Evolutionary conservation across 2,888 invertebrate species (phyloP), one percentile per base, ranked within the genome.

Genomic region (Dermolepida albohirtum): DNA sequence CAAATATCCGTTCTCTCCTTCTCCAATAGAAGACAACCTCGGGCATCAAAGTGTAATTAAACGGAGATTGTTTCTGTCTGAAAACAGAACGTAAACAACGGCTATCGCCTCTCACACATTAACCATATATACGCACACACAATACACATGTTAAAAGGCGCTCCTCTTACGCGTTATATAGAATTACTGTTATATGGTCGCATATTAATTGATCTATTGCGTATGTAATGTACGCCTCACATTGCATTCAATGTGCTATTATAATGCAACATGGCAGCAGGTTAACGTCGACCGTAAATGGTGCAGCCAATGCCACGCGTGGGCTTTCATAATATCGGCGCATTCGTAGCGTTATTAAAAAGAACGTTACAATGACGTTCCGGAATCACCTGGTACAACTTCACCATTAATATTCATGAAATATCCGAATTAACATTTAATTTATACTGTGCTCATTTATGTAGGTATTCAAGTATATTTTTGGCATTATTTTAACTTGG

Each of bases 221-320:
- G 59, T 62, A 44, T 27, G n/a, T 16, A 62, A 16, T 47, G 54
- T 54, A 40, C 54, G 54, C 54, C 17, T 54, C 29, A 22, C 17
- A 16, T 22, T 49, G 14, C 43, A 49, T 47, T 22, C 16, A 65
- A 51, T 64, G 34, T 52, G 44, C 44, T 41, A 50, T 62, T 49
- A 39, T 49, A 22, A 54, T 54, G 54, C 54, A 34, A 34, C 34
- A 34, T 34, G 47, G 50, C 40, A 51, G 39, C 66, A 66, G 66
- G 66, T 66, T 66, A 47, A 57, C 40, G 50, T 27, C 41, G 40
- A 34, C 59, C 57, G 41, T 59, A 66, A 59, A 40, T 49, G 66
- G 66, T 49, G 47, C 39, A 50, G 39, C 57, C 66, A 66, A 66
- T 66, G 66, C 50, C 66, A 50, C 57, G 66, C 66, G 66, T 66